Conservation (phyloP, 37 sponge, comb jelly and placozoan species). For the Diacarnus erythraeanus region DNA sequence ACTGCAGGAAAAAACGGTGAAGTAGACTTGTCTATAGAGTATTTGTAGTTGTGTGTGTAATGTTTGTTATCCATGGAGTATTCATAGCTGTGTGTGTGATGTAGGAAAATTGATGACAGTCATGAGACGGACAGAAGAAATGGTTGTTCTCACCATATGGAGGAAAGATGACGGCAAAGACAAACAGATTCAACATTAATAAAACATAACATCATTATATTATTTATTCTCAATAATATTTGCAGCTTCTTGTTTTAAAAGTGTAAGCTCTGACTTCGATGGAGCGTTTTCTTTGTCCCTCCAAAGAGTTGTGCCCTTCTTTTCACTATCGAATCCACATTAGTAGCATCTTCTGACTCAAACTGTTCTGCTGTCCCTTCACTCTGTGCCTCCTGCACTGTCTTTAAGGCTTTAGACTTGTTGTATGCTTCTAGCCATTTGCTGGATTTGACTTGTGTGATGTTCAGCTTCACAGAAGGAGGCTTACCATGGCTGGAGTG, state of each 20-base stretch:
- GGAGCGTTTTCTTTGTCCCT: neutral
- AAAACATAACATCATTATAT: too few relatives aligned
- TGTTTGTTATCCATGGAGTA: neutral
- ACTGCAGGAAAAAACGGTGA: conserved; percentile 57
- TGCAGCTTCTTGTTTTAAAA: neutral
- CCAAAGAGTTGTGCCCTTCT: conserved; percentile 28
- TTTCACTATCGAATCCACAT: conserved; percentile 5
- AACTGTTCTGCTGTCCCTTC: neutral
- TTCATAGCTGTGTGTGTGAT: neutral
- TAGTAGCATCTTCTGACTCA: neutral
- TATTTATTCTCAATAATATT: too few relatives aligned
- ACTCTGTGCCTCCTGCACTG: neutral
- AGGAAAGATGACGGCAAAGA: neutral
- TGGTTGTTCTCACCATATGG: neutral
- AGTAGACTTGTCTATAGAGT: neutral
- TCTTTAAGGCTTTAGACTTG: neutral
- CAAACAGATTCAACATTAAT: neutral
- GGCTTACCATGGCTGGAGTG: neutral
- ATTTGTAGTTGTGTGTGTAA: neutral
- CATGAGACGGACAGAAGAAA: conserved; percentile 3
- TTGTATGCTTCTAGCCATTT: neutral
- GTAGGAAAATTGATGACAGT: conserved; percentile 20
- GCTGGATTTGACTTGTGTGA: neutral
- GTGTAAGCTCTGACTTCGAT: neutral
- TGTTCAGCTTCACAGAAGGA: too few relatives aligned